Percentiles rank a stretch among this genome's conserved stretches.
phyloP scores from a whole-genome alignment of 2,888 invertebrate species.

The Dione vanillae region DNA sequence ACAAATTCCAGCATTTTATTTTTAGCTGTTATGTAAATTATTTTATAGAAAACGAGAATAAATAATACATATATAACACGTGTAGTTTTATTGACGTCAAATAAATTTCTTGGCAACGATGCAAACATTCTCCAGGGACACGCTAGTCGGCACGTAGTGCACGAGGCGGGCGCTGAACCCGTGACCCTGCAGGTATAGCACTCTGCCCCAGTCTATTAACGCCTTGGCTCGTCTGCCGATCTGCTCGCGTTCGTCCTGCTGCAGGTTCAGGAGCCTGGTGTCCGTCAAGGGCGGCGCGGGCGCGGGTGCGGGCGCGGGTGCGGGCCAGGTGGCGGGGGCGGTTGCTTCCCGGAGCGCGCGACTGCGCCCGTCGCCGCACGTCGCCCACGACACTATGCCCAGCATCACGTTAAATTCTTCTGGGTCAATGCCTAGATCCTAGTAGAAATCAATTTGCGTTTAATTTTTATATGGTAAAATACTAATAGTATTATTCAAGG shows the following conservation, averaged over 20 bases:
- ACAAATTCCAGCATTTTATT: constrained; percentile 43
- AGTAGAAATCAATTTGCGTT: constrained; percentile 43
- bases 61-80: constrained; percentile 55
- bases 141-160: constrained; percentile 85
- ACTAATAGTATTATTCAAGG: too few species aligned
- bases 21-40: constrained; percentile 44
- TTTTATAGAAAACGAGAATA: constrained; percentile 58
- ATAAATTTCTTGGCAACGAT: constrained; percentile 83
- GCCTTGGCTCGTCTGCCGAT: constrained; percentile 91
- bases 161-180: constrained; percentile 86
- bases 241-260: constrained; percentile 48
- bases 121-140: constrained; percentile 92
- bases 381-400: constrained; percentile 95
- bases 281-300: constrained; percentile 69
- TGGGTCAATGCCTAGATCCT: constrained; percentile 83
- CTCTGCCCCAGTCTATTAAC: constrained; percentile 90
- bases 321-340: constrained; percentile 38
- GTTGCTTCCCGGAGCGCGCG: constrained; percentile 63
- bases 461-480: too few species aligned
- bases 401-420: constrained; percentile 90
- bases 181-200: constrained; percentile 83
- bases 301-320: constrained; percentile 51
- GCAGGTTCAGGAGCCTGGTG: constrained; percentile 25
- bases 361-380: constrained; percentile 89
- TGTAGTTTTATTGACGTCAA: constrained; percentile 20